These are phyloP conservation scores for Siphamia tubifer DNA, from an alignment of 2,113 vertebrate genomes.

Conservation along the genomic window DNA sequence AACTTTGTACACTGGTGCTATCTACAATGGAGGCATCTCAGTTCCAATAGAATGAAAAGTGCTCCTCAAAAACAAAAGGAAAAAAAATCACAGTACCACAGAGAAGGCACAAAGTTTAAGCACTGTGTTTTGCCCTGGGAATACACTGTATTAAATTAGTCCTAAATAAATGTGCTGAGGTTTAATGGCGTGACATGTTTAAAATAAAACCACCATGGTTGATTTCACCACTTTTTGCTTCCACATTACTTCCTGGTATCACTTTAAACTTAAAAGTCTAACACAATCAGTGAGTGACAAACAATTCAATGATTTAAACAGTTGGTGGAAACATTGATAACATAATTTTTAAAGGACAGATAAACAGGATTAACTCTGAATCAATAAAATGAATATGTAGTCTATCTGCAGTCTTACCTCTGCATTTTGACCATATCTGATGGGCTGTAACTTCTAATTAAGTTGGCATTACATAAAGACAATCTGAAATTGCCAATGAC, in stretches of 20 bases:
- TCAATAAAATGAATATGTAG: background rate
- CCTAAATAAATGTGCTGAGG: conserved; percentile 1
- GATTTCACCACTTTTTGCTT: background rate
- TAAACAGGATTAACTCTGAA: background rate
- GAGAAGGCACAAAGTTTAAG: background rate
- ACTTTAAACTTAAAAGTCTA: conserved; percentile 1
- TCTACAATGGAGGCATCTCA: accelerated
- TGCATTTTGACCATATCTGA: background rate
- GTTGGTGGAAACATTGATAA: background rate
- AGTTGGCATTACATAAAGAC: too few species aligned
- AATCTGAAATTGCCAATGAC: too few species aligned
- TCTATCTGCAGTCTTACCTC: background rate
- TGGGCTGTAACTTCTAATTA: too few species aligned
- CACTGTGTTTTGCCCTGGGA: background rate
- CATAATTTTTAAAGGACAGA: background rate
- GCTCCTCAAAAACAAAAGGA: too few species aligned
- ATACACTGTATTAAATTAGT: conserved; percentile 13
- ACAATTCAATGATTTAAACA: conserved; percentile 1
- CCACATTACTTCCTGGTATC: background rate
- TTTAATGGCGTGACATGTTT: background rate
- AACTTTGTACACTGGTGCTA: background rate
- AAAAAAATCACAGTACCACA: background rate
- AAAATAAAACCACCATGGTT: conserved; percentile 14
- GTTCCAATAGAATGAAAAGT: too few species aligned
- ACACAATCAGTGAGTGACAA: background rate